Base-by-base conservation (phyloP, 2,113 vertebrate species). In the Stercorarius parasiticus region DNA sequence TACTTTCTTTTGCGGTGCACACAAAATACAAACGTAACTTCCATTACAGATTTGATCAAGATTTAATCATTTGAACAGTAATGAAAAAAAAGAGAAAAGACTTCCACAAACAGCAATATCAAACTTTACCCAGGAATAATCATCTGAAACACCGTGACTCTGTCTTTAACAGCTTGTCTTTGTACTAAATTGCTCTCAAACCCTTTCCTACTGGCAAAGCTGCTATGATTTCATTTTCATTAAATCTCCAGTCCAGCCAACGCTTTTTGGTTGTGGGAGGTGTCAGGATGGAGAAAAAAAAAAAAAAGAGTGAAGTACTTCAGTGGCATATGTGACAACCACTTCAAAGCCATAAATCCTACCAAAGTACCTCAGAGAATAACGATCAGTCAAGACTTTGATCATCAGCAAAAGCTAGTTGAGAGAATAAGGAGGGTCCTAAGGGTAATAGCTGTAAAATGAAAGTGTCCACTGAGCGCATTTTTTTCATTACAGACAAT, bases 341-440 rank as follows among this genome's bases (percentile, higher is more conserved):
- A 93, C 82, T 96, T 97, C 92, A 93, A 95, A 97, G 83, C 49
- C 95, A 97, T 96, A 97, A 97, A 95, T 97, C 82, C 92, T 72
- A 82, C 76, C 58, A 89, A 95, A 96, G 82, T 94, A 97, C 88
- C 90, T 89, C 83, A 79, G 82, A 97, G 94, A 97, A 64, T 49
- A 93, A 92, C 76, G 88, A 97, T 97, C 96, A 91, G 76, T 97
- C 97, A 97, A 96, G 96, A 97, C 84, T 97, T 97, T 97, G 98
- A 98, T 98, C 96, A 98, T 96, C 17, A 69, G 61, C 92, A 96
- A 96, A 71, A 95, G 78, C 56, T 25, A 93, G 90, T 88, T 89
- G 26, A 55, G 97, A 96, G 96, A 97, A 93, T 87, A 90, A 95
- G 83, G 69, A 93, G 45, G 87, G 82, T 95, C 97, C 90, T 96